These are phyloP conservation scores for Vidua macroura DNA, from an alignment of 2,113 vertebrate genomes.

Conservation along the genomic window DNA sequence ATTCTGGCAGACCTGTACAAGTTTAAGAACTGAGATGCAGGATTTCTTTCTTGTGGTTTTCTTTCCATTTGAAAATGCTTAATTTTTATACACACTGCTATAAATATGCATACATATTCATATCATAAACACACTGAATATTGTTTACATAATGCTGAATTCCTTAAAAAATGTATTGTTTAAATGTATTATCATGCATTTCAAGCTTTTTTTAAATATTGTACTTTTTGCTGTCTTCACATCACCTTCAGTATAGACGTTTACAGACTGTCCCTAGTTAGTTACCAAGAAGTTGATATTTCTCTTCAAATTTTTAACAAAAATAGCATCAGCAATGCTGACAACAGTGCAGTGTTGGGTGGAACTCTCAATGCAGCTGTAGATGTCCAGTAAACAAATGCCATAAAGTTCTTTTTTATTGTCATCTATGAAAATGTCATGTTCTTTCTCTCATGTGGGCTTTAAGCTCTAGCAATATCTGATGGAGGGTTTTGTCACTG, in stretches of 20 bases:
- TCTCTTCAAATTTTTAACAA: neutral
- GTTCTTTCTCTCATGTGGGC: neutral
- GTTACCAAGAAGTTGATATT: neutral
- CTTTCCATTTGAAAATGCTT: neutral
- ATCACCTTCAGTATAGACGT: neutral
- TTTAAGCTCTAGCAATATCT: neutral
- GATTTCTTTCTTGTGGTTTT: neutral
- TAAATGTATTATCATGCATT: neutral
- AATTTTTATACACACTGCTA: neutral
- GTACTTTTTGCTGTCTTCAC: neutral
- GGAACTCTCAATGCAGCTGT: neutral
- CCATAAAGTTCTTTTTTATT: neutral
- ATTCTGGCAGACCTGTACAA: neutral
- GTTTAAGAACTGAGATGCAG: neutral
- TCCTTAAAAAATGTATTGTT: neutral
- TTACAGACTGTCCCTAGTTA: neutral
- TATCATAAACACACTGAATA: neutral
- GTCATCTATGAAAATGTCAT: neutral
- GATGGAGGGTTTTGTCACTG: neutral
- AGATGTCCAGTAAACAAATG: neutral
- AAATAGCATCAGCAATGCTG: neutral
- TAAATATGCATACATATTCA: neutral
- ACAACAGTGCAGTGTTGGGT: neutral
- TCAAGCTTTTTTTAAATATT: neutral
- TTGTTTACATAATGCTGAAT: neutral